Base-by-base conservation (phyloP, 2,113 vertebrate genomes). In the Peromyscus maniculatus region DNA sequence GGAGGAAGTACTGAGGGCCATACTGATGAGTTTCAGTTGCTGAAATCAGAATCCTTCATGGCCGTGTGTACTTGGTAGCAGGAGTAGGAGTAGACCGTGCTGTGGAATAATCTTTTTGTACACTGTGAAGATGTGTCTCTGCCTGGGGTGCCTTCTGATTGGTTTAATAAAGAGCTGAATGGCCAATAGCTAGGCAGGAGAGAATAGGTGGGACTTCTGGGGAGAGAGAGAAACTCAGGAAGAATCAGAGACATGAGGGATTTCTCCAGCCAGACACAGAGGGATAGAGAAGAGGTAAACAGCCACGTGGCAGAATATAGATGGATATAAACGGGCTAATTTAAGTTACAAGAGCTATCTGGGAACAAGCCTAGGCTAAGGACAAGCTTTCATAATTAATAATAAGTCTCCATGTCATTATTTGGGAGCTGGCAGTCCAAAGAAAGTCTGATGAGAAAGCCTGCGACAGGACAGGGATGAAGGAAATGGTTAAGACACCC, bases 381-480 rank as follows among this genome's bases (percentile, higher is more conserved):
- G 31, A 15, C 31, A 36, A 69, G 69, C 33, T 17, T 36, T 71
- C 33, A 71, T 71, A 71, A 36, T 71, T 19, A 71, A 71, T 36
- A 71, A 71, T 17, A 71, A 71, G 16, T 71, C 69, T n/a, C 69
- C 17, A 8, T 71, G 69, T 36, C 33, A 71, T 71, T n/a, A 19
- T 71, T 71, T 71, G 69, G 36, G 69, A 72, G 17, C 33, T 72
- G 36, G 69, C 7, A 3, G 7, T 72, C 17, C 69, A 72, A 72
- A 72, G 69, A 21, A 72, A 72, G 69, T 72, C 36, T 72, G 31
- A n/a, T 7, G 17, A 72, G 36, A n/a, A 72, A n/a, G 69, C 69
- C n/a, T n/a, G 36, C 7, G 19, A 36, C 69, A n/a, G 55, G 24
- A n/a, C 13, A 0, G 33, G 17, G 36, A 8, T 3, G 0, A 3